These are phyloP conservation scores for Branchipolynoe longqiensis DNA, from an alignment of 2,888 invertebrate genomes.

Conservation along the genomic window DNA sequence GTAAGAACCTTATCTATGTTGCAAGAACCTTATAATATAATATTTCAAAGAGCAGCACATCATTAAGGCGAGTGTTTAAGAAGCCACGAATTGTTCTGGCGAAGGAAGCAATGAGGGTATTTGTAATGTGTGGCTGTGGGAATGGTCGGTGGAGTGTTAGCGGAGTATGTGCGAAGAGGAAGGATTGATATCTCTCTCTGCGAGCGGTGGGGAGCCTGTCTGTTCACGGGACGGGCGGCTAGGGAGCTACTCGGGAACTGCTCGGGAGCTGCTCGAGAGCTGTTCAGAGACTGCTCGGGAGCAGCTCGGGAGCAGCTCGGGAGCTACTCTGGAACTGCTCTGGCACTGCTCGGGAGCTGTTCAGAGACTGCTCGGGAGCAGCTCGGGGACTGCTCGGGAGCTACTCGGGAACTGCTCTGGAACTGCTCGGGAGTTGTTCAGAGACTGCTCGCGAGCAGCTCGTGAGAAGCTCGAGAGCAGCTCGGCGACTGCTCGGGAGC, in stretches of 20 bases:
- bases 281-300: neutral
- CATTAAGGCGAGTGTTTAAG: no score
- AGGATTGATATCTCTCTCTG: slow-evolving; percentile 48
- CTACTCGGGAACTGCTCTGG: neutral
- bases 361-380: neutral
- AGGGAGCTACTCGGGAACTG: neutral
- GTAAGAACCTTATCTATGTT: no score
- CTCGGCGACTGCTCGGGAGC: neutral
- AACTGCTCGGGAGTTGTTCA: neutral
- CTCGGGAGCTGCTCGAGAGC: neutral
- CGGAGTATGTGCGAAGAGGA: no score
- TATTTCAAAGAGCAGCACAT: no score
- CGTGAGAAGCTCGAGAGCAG: neutral
- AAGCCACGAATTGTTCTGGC: no score
- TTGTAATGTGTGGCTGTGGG: no score
- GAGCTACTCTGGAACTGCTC: neutral
- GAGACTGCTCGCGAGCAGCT: neutral
- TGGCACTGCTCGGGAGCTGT: neutral
- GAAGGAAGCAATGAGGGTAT: no score
- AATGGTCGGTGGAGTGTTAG: no score
- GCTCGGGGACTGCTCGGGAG: neutral
- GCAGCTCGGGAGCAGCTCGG: neutral
- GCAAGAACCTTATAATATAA: no score
- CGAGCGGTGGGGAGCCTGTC: neutral
- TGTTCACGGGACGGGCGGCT: no score